Conservation (phyloP, 2,113 vertebrate species). For the Ondatra zibethicus region DNA sequence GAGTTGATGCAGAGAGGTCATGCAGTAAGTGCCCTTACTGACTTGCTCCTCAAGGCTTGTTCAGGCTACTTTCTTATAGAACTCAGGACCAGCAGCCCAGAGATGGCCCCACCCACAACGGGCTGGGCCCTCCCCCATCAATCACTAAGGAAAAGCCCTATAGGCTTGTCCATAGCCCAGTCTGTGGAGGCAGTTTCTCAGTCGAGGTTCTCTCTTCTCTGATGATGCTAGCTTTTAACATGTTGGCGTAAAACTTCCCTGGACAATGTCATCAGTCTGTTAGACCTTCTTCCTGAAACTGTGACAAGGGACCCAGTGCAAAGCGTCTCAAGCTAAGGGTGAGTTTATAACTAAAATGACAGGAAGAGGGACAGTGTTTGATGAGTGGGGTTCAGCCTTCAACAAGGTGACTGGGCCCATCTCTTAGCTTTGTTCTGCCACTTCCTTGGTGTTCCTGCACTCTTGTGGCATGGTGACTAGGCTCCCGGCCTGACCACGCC, state of each 20-base stretch:
- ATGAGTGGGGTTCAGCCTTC: not conserved
- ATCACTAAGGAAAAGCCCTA: not conserved
- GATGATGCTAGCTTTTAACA: not conserved
- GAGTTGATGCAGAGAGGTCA: not conserved
- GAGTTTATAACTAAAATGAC: not conserved
- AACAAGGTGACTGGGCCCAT: not conserved
- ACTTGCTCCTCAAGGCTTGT: not conserved
- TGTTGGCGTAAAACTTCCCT: not conserved
- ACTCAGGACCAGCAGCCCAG: not conserved
- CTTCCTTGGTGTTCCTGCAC: not conserved
- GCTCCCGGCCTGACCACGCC: not conserved
- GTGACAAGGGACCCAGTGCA: not conserved
- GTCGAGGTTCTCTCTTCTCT: not conserved
- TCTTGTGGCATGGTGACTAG: not conserved
- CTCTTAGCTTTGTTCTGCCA: not conserved
- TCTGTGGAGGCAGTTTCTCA: not conserved
- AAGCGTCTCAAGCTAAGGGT: not conserved
- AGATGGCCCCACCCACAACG: not conserved
- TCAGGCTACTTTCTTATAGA: not conserved
- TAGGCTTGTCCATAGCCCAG: not conserved
- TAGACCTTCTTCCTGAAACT: slow-evolving; percentile 4
- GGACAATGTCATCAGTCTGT: not conserved
- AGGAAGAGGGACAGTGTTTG: not conserved
- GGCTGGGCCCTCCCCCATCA: not conserved
- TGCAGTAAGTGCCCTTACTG: not conserved